Evolutionary conservation across 1,140 invertebrate species (phyloP), one percentile per base, ranked within the genome.

Genomic region (Glossosoma conforme): DNA sequence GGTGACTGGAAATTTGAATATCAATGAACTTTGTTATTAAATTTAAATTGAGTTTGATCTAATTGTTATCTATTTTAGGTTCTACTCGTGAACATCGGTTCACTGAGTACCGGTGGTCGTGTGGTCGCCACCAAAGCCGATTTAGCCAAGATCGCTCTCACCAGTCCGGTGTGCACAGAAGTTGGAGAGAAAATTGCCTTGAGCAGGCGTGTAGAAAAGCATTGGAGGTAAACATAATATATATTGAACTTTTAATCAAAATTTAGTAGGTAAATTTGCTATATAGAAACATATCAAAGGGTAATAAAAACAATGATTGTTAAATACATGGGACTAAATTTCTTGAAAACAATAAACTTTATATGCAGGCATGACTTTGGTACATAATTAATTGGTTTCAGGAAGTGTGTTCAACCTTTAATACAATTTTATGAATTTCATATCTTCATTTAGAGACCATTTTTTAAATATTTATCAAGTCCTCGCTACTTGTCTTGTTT

Each of bases 121-220:
- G 97, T 99, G 2, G 76, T 94, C 19, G 96, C 95, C 18, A 96
- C 97, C 0, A 97, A 90, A 67, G 92, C 86, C 60, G 97, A 99
- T 85, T 86, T 98, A 67, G 96, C 96, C 2, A 99, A 99, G 71
- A 97, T 99, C 51, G 86, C 89, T 30, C 78, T 99, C 18, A 97
- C 93, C 11, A 95, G 89, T 72, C 97, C 97, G 2, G 97, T 99
- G 0, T 99, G 97, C 67, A 99, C 97, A 19, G 97, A 98, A 75
- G 85, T 97, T 53, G 93, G 92, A 45, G 97, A 99, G 68, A 99
- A 99, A 69, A 98, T 99, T 63, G 97, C 97, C 8, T 79, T 99
- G 2, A 97, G 93, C 68, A 82, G 97, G 65, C 82, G 96, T 74
- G 93, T 99, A 32, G 97, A 99, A 60, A 98, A 98, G 68, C 96